Conservation (phyloP, 2,888 invertebrate genomes). For the Hirtodrosophila trivittata region DNA sequence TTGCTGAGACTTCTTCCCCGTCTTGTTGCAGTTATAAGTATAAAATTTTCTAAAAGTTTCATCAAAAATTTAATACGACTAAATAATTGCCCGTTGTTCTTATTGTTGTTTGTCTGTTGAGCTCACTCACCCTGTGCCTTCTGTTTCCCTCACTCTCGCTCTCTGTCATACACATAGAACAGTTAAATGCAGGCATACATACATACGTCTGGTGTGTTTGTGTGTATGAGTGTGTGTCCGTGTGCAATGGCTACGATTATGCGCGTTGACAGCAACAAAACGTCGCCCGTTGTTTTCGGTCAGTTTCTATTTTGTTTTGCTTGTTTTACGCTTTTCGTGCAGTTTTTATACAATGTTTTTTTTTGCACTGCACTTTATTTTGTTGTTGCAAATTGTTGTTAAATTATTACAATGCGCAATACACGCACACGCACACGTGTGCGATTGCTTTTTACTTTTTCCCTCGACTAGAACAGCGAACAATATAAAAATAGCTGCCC, state of each 20-base stretch:
- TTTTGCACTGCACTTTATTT: slow-evolving; percentile 26
- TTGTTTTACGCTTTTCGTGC: slow-evolving; percentile 11
- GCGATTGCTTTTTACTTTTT: slow-evolving; percentile 39
- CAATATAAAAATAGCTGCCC: slow-evolving; percentile 67
- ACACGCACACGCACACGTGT: slow-evolving; percentile 40
- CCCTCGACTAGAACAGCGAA: slow-evolving; percentile 42
- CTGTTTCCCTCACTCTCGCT: slow-evolving; percentile 14
- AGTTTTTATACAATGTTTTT: slow-evolving; percentile 4
- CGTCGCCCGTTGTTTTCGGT: slow-evolving; percentile 32
- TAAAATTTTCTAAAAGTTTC: slow-evolving; percentile 12
- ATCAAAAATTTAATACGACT: slow-evolving; percentile 14
- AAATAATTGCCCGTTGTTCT: slow-evolving; percentile 28
- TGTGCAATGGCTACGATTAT: slow-evolving; percentile 71
- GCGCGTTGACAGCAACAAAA: slow-evolving; percentile 65
- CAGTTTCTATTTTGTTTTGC: slow-evolving; percentile 3
- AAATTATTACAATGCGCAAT: slow-evolving; percentile 18
- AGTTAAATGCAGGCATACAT: slow-evolving; percentile 22
- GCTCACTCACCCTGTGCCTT: slow-evolving; percentile 41
- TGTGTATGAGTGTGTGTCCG: slow-evolving; percentile 29
- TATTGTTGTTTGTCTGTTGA: slow-evolving; percentile 41
- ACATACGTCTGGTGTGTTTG: slow-evolving; percentile 7
- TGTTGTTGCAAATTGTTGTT: slow-evolving; percentile 18
- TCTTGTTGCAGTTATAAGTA: slow-evolving; percentile 5
- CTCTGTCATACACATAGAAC: slow-evolving; percentile 29
- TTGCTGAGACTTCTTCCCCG: slow-evolving; percentile 33